Percentiles rank a stretch among this genome's conserved stretches.
Evolutionary conservation across 2,888 invertebrate genomes (phyloP).

Genomic region (Caenorhabditis panamensis): DNA sequence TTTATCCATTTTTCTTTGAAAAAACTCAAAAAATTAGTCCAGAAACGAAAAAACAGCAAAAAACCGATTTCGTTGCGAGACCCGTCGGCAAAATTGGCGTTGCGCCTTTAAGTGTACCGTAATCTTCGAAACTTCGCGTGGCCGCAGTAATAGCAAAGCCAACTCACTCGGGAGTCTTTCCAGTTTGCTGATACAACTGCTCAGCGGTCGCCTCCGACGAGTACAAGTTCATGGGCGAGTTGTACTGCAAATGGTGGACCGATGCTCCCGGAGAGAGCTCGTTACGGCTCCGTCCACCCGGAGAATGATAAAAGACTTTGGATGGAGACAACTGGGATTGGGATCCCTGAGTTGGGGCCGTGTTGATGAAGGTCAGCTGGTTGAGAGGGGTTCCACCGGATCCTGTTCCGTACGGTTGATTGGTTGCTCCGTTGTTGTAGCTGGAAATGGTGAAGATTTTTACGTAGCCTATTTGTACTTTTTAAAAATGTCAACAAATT

Average conservation of each 20-base stretch:
- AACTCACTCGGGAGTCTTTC: conserved; percentile 62
- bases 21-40: too few species aligned
- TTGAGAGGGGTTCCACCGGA: conserved; percentile 68
- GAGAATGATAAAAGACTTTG: conserved; percentile 69
- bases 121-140: too few species aligned
- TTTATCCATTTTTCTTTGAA: too few species aligned
- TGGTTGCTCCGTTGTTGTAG: conserved; percentile 64
- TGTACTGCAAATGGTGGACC: conserved; percentile 79
- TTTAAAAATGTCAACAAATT: too few species aligned
- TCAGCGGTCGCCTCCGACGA: conserved; percentile 78
- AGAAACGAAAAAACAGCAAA: too few species aligned
- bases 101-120: too few species aligned
- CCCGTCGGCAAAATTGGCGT: too few species aligned
- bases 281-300: conserved; percentile 65
- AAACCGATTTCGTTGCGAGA: too few species aligned
- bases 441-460: too few species aligned
- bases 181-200: conserved; percentile 76
- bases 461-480: too few species aligned
- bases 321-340: conserved; percentile 34
- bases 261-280: conserved; percentile 75
- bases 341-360: conserved; percentile 17
- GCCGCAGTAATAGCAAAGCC: too few species aligned
- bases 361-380: conserved; percentile 68
- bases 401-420: conserved; percentile 52
- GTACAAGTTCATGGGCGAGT: conserved; percentile 79